Percentiles rank a stretch among this genome's conserved stretches.
phyloP scores from a whole-genome alignment of 2,797 vertebrate genomes.

The Cheirogaleus major region DNA sequence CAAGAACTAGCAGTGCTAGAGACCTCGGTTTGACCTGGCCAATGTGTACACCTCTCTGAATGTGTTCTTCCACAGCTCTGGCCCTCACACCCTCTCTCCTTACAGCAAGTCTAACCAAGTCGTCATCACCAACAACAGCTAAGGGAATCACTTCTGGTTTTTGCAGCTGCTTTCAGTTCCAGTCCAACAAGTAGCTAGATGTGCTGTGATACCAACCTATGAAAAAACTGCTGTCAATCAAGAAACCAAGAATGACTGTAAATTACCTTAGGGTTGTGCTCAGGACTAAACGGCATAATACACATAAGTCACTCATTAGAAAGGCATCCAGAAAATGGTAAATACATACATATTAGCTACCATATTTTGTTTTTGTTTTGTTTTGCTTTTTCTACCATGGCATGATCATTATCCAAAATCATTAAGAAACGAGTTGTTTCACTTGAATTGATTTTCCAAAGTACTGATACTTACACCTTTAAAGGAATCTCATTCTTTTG shows the following conservation, averaged over 20 bases:
- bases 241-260: background rate
- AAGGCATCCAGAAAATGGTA: background rate
- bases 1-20: background rate
- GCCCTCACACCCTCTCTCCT: background rate
- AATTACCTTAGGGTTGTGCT: background rate
- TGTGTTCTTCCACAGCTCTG: background rate
- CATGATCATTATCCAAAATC: background rate
- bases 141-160: background rate
- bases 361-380: too few relatives aligned
- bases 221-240: background rate
- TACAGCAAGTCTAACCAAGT: background rate
- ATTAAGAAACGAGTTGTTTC: background rate
- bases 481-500: slow-evolving; percentile 31
- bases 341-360: background rate
- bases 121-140: background rate
- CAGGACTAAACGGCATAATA: background rate
- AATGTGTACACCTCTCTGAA: background rate
- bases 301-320: background rate
- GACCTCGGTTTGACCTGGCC: background rate
- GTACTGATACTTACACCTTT: background rate
- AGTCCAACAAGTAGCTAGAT: background rate
- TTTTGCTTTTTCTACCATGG: background rate
- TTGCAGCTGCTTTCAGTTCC: background rate
- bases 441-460: background rate
- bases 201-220: background rate